A percentile compares a stretch with the other conserved stretches of the same genome.
These are phyloP conservation scores for Meteorus sp. DNA, from an alignment of 1,140 invertebrate species.

Conservation along the genomic window DNA sequence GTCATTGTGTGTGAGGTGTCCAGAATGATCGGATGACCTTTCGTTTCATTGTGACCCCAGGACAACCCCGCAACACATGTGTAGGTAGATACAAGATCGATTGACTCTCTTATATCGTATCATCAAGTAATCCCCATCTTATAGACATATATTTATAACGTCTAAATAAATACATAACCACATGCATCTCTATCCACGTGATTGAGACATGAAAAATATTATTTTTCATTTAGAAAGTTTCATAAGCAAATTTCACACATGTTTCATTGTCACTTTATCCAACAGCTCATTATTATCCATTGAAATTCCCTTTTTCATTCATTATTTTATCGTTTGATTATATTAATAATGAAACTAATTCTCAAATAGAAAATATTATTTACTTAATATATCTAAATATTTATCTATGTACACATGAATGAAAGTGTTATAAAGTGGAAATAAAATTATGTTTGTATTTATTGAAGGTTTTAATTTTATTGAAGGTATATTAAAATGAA, in stretches of 20 bases:
- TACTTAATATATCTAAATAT: background rate
- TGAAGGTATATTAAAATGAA: no score
- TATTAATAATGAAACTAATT: background rate
- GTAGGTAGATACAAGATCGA: background rate
- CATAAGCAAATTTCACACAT: background rate
- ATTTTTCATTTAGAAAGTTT: background rate
- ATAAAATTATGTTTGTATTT: no score
- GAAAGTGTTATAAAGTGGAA: no score
- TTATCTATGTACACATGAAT: background rate
- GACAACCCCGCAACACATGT: background rate
- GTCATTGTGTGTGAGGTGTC: no score
- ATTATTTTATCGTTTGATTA: background rate
- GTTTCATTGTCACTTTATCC: constrained; percentile 18
- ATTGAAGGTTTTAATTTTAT: no score
- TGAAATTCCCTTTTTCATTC: background rate
- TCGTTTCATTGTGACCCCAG: background rate
- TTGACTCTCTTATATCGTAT: no score
- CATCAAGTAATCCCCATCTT: no score
- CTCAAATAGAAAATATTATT: background rate
- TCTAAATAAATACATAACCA: background rate
- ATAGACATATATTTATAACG: background rate
- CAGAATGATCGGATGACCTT: constrained; percentile 9
- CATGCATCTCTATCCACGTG: background rate
- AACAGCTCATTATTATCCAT: background rate
- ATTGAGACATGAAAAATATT: background rate